Percentiles rank a stretch among this genome's conserved stretches.
Conservation (phyloP, 2,113 vertebrate genomes). For the Diglossa brunneiventris region DNA sequence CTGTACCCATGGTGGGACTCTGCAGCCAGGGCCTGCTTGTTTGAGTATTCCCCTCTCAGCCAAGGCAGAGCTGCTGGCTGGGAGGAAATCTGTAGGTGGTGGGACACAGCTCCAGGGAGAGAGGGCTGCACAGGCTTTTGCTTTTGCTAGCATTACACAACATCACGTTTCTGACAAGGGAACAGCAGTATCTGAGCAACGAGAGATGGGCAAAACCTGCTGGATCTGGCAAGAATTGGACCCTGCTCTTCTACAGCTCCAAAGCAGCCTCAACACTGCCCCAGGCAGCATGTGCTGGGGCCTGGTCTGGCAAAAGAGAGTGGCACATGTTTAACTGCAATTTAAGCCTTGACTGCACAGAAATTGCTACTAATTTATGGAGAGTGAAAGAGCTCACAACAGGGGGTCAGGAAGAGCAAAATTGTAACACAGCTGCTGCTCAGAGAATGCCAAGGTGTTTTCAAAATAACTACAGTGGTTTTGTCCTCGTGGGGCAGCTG, state of each 20-base stretch:
- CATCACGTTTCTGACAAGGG: background rate
- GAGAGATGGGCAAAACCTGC: background rate
- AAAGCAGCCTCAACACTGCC: background rate
- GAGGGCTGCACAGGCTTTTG: background rate
- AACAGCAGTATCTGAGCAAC: background rate
- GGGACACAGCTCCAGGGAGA: background rate
- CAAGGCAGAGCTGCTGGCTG: background rate
- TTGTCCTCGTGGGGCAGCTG: background rate
- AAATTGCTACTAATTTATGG: constrained; percentile 35
- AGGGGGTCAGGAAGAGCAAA: background rate
- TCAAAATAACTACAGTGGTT: background rate
- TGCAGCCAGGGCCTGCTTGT: background rate
- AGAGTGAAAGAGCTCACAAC: background rate
- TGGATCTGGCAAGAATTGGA: background rate
- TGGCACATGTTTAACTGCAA: background rate
- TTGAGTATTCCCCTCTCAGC: background rate
- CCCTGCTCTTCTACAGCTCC: background rate
- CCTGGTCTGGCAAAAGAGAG: background rate
- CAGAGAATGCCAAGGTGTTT: background rate
- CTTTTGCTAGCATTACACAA: background rate
- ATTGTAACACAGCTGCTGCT: background rate
- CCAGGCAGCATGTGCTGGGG: background rate
- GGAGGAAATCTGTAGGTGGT: background rate
- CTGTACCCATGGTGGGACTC: rapidly evolving
- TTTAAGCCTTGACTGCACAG: background rate